Percentiles rank a stretch among this genome's conserved stretches.
phyloP scores from a whole-genome alignment of 2,113 vertebrate genomes.

The Takifugu bimaculatus region DNA sequence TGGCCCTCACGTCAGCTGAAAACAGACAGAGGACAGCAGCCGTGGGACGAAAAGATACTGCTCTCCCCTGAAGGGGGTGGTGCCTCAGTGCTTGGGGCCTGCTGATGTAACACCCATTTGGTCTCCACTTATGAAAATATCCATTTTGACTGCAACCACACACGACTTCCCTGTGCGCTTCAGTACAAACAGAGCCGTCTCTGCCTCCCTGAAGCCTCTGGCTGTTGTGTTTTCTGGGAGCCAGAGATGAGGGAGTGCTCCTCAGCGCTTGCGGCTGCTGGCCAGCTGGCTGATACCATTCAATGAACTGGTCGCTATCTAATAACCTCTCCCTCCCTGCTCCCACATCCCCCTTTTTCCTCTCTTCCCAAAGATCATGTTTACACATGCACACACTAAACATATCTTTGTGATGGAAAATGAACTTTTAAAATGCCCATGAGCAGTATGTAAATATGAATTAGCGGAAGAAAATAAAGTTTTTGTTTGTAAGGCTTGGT shows the following conservation, averaged over 20 bases:
- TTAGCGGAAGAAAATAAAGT: no score
- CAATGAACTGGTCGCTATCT: constrained; percentile 56
- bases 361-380: constrained; percentile 17
- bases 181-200: constrained; percentile 20
- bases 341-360: not conserved
- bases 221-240: constrained; percentile 51
- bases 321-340: constrained; percentile 35
- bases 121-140: not conserved
- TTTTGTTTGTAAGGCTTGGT: no score
- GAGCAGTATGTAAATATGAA: no score
- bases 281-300: constrained; percentile 54
- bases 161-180: constrained; percentile 6
- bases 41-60: no score
- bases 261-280: constrained; percentile 29
- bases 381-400: constrained; percentile 3
- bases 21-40: no score
- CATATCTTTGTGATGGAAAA: no score
- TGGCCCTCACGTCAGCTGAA: no score
- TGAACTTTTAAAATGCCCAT: no score
- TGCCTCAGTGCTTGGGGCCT: no score
- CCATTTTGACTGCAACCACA: constrained; percentile 17
- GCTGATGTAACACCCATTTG: no score
- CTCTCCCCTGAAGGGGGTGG: no score
- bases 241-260: constrained; percentile 44
- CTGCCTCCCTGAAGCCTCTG: constrained; percentile 36